Conservation (phyloP, 2,113 vertebrate genomes). For the Polypterus bichir region DNA sequence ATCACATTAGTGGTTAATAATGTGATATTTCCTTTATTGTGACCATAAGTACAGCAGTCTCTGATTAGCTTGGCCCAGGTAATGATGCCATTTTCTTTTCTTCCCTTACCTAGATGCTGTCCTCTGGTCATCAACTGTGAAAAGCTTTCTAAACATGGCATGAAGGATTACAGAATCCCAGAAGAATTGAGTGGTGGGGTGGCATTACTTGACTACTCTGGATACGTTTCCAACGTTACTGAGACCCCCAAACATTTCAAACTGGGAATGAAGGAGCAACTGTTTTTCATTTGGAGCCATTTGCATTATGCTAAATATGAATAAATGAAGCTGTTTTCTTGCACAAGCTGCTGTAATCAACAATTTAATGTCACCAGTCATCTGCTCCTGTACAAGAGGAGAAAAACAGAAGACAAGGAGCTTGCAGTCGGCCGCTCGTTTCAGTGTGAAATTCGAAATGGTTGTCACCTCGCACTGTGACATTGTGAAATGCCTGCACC, state of each 20-base stretch:
- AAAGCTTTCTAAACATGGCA: constrained; percentile 35
- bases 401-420: constrained; percentile 18
- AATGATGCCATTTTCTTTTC: too few relatives aligned
- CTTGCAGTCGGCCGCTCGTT: constrained; percentile 39
- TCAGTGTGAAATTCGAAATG: constrained; percentile 48
- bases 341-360: constrained; percentile 41
- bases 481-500: constrained; percentile 42
- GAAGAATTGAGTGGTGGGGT: too few relatives aligned
- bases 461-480: constrained; percentile 40
- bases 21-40: too few relatives aligned
- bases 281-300: constrained; percentile 25
- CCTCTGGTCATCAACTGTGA: constrained; percentile 48
- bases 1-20: too few relatives aligned
- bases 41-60: too few relatives aligned
- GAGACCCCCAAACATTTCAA: constrained; percentile 4
- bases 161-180: constrained; percentile 30
- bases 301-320: constrained; percentile 38
- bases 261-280: constrained; percentile 46
- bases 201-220: too few relatives aligned
- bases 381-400: constrained; percentile 34
- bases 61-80: too few relatives aligned
- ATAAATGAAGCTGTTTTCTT: constrained; percentile 34
- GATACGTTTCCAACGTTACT: too few relatives aligned
- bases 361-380: constrained; percentile 46
- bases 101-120: not conserved